phyloP scores from a whole-genome alignment of 35 echinoderm and acorn worm genomes.

The Apostichopus californicus region DNA sequence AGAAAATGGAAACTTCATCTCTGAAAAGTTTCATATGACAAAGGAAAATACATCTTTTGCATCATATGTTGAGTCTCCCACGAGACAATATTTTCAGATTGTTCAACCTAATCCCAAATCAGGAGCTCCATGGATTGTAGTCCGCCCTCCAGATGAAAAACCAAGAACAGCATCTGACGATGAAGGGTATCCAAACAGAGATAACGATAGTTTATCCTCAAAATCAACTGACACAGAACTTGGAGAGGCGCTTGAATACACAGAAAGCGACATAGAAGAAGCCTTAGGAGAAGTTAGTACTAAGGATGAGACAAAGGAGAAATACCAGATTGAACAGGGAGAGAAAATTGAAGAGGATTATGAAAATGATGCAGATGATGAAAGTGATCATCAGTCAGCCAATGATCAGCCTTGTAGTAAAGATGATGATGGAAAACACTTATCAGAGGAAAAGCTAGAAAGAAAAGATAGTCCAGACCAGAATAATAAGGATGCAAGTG shows the following conservation, averaged over 20 bases:
- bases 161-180: constrained; percentile 33
- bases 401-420: not conserved
- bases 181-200: constrained; percentile 1
- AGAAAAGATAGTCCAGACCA: not conserved
- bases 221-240: constrained; percentile 33
- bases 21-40: not conserved
- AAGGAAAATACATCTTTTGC: not conserved
- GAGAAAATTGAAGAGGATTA: not conserved
- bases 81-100: constrained; percentile 6
- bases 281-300: constrained; percentile 19
- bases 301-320: not conserved
- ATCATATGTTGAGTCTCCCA: constrained; percentile 14
- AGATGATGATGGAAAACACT: not conserved
- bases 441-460: not conserved
- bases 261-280: constrained; percentile 57
- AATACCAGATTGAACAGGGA: not conserved
- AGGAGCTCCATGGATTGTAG: constrained; percentile 49
- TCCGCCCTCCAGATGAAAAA: constrained; percentile 37
- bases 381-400: not conserved
- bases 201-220: not conserved
- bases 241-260: constrained; percentile 2
- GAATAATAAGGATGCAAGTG: not conserved
- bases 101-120: constrained; percentile 34
- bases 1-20: not conserved
- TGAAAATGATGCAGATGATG: constrained; percentile 22